A percentile compares a stretch with the other conserved stretches of the same genome.
phyloP scores from a whole-genome alignment of 2,888 invertebrate genomes.

The Steromphala cineraria region DNA sequence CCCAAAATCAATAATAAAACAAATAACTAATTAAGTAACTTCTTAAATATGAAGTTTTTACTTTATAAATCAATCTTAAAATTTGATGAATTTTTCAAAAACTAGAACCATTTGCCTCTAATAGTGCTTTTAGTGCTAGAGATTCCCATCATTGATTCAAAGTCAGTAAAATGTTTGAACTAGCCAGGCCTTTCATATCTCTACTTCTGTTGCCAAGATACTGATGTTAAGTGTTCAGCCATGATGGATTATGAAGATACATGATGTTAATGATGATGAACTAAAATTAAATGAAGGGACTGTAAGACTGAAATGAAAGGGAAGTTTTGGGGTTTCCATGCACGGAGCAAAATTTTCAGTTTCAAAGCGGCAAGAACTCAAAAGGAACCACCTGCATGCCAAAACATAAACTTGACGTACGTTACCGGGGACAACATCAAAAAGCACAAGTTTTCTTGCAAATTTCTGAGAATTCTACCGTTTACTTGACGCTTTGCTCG shows the following conservation, averaged over 20 bases:
- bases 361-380: conserved; percentile 1
- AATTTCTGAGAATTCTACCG: conserved; percentile 1
- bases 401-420: conserved; percentile 1
- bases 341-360: background rate
- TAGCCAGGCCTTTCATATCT: background rate
- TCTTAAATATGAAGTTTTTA: no score
- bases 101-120: no score
- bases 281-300: no score
- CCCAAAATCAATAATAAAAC: no score
- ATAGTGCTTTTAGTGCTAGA: no score
- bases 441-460: background rate
- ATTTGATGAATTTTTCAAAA: no score
- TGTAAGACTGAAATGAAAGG: background rate
- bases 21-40: no score
- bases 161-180: no score
- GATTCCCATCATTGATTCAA: no score
- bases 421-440: background rate
- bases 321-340: background rate
- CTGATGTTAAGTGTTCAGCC: background rate
- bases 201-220: background rate
- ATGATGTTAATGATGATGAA: background rate
- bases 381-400: background rate
- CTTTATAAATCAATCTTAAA: no score
- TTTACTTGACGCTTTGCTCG: conserved; percentile 8
- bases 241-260: background rate